A percentile compares a stretch with the other conserved stretches of the same genome.
These are phyloP conservation scores for Phalera bucephala DNA, from an alignment of 2,888 invertebrate species.

Conservation along the genomic window DNA sequence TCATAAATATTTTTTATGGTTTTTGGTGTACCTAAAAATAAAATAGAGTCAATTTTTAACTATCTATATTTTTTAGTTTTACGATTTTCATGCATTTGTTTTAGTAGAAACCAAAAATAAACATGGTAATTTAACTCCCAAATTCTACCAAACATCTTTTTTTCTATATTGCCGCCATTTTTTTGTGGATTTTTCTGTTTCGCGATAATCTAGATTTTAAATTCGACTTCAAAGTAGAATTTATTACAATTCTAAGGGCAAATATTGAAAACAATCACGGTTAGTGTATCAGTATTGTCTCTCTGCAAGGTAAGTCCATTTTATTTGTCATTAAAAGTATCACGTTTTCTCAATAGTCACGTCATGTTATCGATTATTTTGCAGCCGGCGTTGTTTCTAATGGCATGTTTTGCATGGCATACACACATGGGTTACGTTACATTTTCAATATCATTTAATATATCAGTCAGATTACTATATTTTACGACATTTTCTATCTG, in stretches of 20 bases:
- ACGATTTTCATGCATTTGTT: too few relatives aligned
- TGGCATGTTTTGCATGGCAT: too few relatives aligned
- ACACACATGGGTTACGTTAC: too few relatives aligned
- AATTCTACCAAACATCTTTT: slow-evolving; percentile 32
- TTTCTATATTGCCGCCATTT: slow-evolving; percentile 65
- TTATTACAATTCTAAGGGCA: slow-evolving; percentile 1
- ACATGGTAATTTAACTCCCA: neutral
- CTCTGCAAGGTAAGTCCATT: slow-evolving; percentile 25
- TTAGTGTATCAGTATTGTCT: slow-evolving; percentile 5
- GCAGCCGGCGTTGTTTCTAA: slow-evolving; percentile 26
- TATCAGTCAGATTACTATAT: too few relatives aligned
- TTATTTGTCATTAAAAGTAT: slow-evolving; percentile 3
- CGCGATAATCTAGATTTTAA: slow-evolving; percentile 19
- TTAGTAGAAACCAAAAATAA: too few relatives aligned
- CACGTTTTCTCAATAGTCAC: slow-evolving; percentile 25
- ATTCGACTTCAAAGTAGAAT: neutral
- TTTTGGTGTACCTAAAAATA: too few relatives aligned
- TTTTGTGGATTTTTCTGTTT: slow-evolving; percentile 52
- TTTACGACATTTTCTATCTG: too few relatives aligned
- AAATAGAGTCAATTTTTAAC: too few relatives aligned
- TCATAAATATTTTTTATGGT: too few relatives aligned
- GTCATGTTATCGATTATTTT: slow-evolving; percentile 50
- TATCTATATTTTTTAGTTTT: too few relatives aligned
- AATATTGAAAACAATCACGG: slow-evolving; percentile 1
- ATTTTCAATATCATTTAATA: too few relatives aligned